A percentile compares a stretch with the other conserved stretches of the same genome.
Conservation (phyloP, 2,797 vertebrate genomes). For the Siniperca undulata region DNA sequence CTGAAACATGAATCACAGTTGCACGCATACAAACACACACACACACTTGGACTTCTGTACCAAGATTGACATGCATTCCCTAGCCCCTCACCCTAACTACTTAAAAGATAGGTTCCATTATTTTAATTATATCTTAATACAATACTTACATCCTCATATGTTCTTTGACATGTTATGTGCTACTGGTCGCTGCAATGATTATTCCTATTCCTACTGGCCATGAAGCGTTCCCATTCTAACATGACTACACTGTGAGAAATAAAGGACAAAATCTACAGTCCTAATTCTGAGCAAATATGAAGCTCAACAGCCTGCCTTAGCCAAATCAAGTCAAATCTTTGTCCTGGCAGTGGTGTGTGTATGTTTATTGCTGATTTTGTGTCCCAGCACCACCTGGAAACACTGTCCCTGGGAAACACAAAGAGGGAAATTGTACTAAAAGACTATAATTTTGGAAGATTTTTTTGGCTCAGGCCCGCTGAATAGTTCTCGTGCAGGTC, state of each 20-base stretch:
- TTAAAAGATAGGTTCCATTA: neutral
- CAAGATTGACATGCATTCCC: conserved; percentile 10
- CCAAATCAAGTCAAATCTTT: neutral
- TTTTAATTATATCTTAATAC: too few relatives aligned
- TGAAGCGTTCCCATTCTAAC: neutral
- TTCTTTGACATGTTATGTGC: neutral
- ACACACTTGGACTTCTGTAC: conserved; percentile 2
- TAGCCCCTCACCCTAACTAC: neutral
- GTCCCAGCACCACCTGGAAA: neutral
- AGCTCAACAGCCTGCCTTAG: neutral
- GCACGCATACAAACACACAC: neutral
- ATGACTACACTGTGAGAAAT: conserved; percentile 5
- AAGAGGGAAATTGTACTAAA: neutral
- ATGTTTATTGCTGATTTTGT: neutral
- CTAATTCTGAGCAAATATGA: neutral
- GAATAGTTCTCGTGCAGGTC: neutral
- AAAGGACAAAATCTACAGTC: neutral
- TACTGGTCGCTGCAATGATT: neutral
- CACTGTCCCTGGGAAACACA: neutral
- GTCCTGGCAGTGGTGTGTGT: neutral
- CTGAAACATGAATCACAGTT: conserved; percentile 48
- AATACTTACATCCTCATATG: neutral
- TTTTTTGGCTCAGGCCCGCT: neutral
- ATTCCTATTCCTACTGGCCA: neutral
- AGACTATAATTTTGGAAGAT: neutral